Conservation (phyloP, 2,888 invertebrate species). For the Drosophila anceps region DNA sequence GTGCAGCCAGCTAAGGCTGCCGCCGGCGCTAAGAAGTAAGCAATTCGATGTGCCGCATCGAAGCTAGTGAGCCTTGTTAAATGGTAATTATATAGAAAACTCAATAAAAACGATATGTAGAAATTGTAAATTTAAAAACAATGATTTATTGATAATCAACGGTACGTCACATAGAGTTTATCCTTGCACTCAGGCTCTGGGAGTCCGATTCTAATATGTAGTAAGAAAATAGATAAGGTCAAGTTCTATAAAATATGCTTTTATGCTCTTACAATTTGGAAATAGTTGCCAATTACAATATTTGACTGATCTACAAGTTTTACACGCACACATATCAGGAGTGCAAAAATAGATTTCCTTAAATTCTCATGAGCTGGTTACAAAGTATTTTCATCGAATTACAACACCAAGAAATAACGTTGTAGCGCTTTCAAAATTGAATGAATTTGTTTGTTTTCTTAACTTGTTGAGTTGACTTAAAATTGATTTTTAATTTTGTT, state of each 20-base stretch:
- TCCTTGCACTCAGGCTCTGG: constrained; percentile 22
- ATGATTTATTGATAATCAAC: constrained; percentile 54
- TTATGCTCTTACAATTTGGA: constrained; percentile 39
- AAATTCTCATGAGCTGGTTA: constrained; percentile 49
- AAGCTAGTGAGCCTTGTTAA: constrained; percentile 41
- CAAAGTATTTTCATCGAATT: constrained; percentile 31
- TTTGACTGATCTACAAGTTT: constrained; percentile 28
- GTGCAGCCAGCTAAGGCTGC: constrained; percentile 84
- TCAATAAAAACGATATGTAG: constrained; percentile 62
- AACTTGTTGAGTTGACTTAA: constrained; percentile 26
- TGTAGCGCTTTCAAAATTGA: constrained; percentile 14
- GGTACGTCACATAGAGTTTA: constrained; percentile 41
- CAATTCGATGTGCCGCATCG: constrained; percentile 4
- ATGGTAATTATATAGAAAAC: constrained; percentile 59
- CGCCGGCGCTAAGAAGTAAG: constrained; percentile 61
- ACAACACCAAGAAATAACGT: constrained; percentile 24
- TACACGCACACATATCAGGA: constrained; percentile 16
- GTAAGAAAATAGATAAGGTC: constrained; percentile 61
- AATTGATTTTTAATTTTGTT: constrained; percentile 32
- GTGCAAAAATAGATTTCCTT: constrained; percentile 31
- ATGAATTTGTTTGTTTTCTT: constrained; percentile 17
- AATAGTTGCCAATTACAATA: constrained; percentile 39
- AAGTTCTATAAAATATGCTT: constrained; percentile 51
- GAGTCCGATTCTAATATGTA: constrained; percentile 33
- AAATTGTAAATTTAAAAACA: constrained; percentile 64